Evolutionary conservation across 2,797 vertebrate genomes (phyloP), one percentile per base, ranked within the genome.

Genomic region (Rhodeus uyekii): DNA sequence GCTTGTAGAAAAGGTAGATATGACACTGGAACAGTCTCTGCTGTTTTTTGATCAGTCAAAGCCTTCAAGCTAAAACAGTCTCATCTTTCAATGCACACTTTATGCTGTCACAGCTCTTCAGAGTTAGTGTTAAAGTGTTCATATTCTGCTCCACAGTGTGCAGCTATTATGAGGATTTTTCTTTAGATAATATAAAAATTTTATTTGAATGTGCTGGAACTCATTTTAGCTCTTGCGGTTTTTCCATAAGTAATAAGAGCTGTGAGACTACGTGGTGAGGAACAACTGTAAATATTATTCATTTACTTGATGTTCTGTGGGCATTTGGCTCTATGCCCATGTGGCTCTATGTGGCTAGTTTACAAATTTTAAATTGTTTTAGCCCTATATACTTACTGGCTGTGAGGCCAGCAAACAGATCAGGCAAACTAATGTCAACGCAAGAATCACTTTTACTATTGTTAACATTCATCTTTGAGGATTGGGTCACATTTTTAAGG

Each of bases 1-100:
- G 60, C 73, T 89, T 88, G 75, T 90, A 90, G n/a, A n/a, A n/a
- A n/a, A n/a, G 87, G 85, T 39, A 89, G 86, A 83, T 86, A 86
- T 85, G 87, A 86, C 55, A 78, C 90, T 84, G 85, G 74, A 60
- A 81, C 83, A 89, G 87, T 86, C 80, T 83, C 64, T 76, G 74
- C 53, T 39, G 76, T 74, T 84, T 68, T 85, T 86, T 84, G 78
- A 89, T 88, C 84, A 72, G 71, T 84, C 68, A 4, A 44, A 65
- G 75, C 84, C 87, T 80, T 73, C 46, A 22, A 86, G 89, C 81
- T 69, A 90, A 24, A 68, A 81, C 80, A 22, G 63, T 83, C 48
- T 86, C 83, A 83, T 53, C 73, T 87, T 81, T 65, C 60, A 75
- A 34, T 75, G n/a, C 22, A 34, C 38, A 71, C 78, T 85, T 84